Evolutionary conservation across 1,140 invertebrate species (phyloP).

Genomic region (Cepaea nemoralis): DNA sequence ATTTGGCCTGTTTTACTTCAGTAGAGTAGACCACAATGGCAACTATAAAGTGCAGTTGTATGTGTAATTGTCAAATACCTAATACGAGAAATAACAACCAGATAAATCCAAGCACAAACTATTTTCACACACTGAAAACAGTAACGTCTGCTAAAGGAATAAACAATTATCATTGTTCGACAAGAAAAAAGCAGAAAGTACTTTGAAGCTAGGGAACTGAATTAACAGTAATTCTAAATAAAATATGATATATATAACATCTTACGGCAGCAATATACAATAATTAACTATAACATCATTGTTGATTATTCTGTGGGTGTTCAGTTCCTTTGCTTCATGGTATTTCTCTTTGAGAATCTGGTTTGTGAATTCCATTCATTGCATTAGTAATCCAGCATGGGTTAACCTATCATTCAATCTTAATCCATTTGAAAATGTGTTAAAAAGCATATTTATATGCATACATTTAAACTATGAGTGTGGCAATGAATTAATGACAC

Average conservation of each 20-base stretch:
- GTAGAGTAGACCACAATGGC: neutral
- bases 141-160: no score
- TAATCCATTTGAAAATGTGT: no score
- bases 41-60: neutral
- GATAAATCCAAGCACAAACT: no score
- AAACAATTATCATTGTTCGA: no score
- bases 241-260: conserved; percentile 4
- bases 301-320: neutral
- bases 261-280: neutral
- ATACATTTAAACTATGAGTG: no score
- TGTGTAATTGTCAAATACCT: no score
- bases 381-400: neutral
- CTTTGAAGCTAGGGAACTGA: neutral
- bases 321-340: neutral
- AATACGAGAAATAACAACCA: no score
- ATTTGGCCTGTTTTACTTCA: neutral
- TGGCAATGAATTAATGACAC: neutral
- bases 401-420: no score
- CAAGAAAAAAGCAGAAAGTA: neutral
- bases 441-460: no score
- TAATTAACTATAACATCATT: neutral
- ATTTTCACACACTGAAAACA: no score
- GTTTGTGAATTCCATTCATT: neutral
- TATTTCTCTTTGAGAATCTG: neutral
- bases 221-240: neutral